A percentile compares a stretch with the other conserved stretches of the same genome.
Conservation (phyloP, 1,140 invertebrate genomes). For the Apis laboriosa region DNA sequence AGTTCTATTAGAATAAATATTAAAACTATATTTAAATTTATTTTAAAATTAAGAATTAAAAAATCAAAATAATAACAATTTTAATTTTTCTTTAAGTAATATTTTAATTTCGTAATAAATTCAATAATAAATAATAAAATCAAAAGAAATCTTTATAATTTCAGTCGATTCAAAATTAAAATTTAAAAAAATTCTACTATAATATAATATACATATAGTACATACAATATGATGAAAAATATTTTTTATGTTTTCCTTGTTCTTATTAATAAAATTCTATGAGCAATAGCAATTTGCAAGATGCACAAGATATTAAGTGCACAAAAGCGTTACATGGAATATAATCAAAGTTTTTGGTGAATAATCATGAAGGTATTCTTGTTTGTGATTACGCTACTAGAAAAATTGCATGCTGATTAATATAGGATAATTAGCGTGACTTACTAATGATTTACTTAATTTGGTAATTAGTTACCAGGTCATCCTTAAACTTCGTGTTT, state of each 20-base stretch:
- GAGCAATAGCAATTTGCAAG: not conserved
- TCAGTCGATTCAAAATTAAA: no score
- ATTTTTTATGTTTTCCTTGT: not conserved
- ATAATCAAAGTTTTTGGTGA: not conserved
- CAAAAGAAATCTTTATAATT: no score
- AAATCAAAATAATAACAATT: no score
- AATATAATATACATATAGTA: not conserved
- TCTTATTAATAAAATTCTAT: not conserved
- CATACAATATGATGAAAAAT: not conserved
- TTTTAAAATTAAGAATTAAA: no score
- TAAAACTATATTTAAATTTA: not conserved
- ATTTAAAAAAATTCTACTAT: no score
- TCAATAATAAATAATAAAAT: no score
- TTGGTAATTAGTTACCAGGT: slow-evolving; percentile 7
- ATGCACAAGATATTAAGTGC: not conserved
- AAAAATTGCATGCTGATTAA: slow-evolving; percentile 26
- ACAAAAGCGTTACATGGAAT: not conserved
- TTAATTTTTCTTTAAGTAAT: no score
- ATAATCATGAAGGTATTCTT: not conserved
- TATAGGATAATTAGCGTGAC: not conserved
- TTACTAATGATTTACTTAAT: slow-evolving; percentile 10
- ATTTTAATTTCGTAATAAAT: no score
- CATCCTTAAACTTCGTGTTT: not conserved
- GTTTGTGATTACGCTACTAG: slow-evolving; percentile 1
- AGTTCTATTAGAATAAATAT: not conserved